A percentile compares a stretch with the other conserved stretches of the same genome.
These are phyloP conservation scores for Orchestes rusci DNA, from an alignment of 2,888 invertebrate species.

Conservation along the genomic window DNA sequence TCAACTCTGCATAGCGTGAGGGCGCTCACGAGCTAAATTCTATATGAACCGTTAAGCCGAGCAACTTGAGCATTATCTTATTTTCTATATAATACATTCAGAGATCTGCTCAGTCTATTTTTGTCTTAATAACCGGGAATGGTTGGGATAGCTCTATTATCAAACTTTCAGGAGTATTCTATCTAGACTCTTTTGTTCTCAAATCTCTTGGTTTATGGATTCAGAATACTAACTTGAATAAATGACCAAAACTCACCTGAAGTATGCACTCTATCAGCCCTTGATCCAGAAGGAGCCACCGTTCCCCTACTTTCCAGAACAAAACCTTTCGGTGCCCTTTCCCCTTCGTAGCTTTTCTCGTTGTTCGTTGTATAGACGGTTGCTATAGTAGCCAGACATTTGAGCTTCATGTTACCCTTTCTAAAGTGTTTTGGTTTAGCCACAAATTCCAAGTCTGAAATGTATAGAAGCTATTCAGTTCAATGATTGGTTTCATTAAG, in stretches of 20 bases:
- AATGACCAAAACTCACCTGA: conserved; percentile 21
- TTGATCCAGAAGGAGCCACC: conserved; percentile 51
- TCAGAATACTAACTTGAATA: too few species aligned
- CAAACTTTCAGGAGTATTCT: too few species aligned
- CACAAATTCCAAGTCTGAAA: conserved; percentile 69
- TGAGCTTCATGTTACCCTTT: conserved; percentile 78
- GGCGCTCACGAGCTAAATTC: too few species aligned
- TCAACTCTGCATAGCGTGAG: too few species aligned
- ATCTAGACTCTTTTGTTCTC: too few species aligned
- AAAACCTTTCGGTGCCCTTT: conserved; percentile 65
- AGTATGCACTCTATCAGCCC: conserved; percentile 64
- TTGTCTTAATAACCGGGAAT: too few species aligned
- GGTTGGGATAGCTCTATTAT: too few species aligned
- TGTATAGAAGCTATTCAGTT: background rate
- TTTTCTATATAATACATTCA: too few species aligned
- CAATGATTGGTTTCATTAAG: background rate
- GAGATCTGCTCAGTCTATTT: too few species aligned
- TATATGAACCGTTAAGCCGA: too few species aligned
- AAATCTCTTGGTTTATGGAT: too few species aligned
- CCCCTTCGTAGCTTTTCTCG: conserved; percentile 80
- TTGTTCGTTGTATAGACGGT: conserved; percentile 82
- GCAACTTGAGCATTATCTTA: too few species aligned
- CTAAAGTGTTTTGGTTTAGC: conserved; percentile 76
- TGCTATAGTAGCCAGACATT: conserved; percentile 82
- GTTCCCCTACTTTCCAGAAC: conserved; percentile 72